Evolutionary conservation across 1,140 invertebrate genomes (phyloP), one percentile per base, ranked within the genome.

Genomic region (Agraylea sexmaculata): DNA sequence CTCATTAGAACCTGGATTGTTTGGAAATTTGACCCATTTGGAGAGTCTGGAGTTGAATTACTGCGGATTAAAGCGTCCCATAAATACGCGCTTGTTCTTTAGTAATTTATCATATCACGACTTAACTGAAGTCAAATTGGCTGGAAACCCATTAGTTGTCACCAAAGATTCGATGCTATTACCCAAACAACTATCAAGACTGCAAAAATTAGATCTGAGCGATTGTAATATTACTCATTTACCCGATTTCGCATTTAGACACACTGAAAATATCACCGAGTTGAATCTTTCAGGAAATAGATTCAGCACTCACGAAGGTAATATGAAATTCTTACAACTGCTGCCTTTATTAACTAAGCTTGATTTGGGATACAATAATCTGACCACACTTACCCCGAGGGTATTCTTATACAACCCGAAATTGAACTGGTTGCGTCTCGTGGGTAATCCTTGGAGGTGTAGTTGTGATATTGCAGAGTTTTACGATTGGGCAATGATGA

Each of bases 401-500:
- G 50, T 73, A 4, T 70, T 77, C 16, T 53, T 59, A 12, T 67
- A 67, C 33, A 77, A 80, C 57, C 58, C 66, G 1, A 66, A 68
- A 37, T 47, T 79, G 2, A 50, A 68, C 8, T 73, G 68, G 1
- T 34, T 83, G 3, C 77, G 76, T 54, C 59, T 81, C 4, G 64
- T 78, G 3, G 73, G 72, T 0, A 83, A 83, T 61, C 78, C 77
- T 1, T 81, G 79, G 60, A 58, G 69, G 29, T 81, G 79, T 47
- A 75, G 78, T 49, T 83, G 79, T 45, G 73, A 74, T 19, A 69
- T 81, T 23, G 69, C 70, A 0, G 74, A 80, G 23, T 75, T 79
- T 64, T 81, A 78, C 78, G 69, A 78, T 46, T 83, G 78, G 79
- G 77, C 77, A 0, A 54, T 71, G 15, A 67, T 72, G 48, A 68